Base-by-base conservation (phyloP, 2,113 vertebrate species). In the Regulus satrapa region DNA sequence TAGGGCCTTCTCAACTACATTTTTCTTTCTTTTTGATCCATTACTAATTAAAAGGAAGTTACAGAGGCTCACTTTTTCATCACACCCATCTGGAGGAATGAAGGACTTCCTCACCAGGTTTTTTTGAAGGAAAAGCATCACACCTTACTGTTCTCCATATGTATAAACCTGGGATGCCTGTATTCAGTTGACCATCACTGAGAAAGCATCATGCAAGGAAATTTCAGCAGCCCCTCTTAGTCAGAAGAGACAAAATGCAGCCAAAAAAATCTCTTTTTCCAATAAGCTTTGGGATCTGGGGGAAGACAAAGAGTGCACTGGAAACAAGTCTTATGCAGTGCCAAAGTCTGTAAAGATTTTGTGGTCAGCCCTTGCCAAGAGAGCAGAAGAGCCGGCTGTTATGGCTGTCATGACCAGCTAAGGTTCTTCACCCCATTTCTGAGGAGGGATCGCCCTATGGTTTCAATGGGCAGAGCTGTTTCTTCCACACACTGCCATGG, bases 401-500 rank as follows among this genome's bases (percentile, higher is more conserved):
- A 31, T 0, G 3, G 34, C 45, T 82, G 40, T n/a, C 0, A 0
- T 32, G 46, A 43, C n/a, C 69, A 32, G 31, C 61, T 82, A 25
- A 48, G 36, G 16, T 76, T 68, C 71, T 75, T 87, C 45, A 25
- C 12, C 36, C 45, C 9, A 4, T 48, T 45, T 15, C 25, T 2
- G 4, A 61, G 23, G 54, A 75, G 59, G 20, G 23, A 32, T 79
- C 0, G 0, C 23, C 28, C 43, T 1, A 0, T 41, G 34, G 12
- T 72, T 87, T 34, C 32, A 48, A 43, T 5, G 6, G 31, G 8
- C 31, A 72, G 29, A 94, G 61, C 40, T 55, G 40, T 29, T 31
- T 85, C 38, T 85, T 19, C 36, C 45, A 17, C 20, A 14, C 6
- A 0, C n/a, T 82, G 29, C 29, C 10, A 6, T 26, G 40, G n/a